These are phyloP conservation scores for Eospalax fontanierii DNA, from an alignment of 2,797 vertebrate species.

Conservation along the genomic window DNA sequence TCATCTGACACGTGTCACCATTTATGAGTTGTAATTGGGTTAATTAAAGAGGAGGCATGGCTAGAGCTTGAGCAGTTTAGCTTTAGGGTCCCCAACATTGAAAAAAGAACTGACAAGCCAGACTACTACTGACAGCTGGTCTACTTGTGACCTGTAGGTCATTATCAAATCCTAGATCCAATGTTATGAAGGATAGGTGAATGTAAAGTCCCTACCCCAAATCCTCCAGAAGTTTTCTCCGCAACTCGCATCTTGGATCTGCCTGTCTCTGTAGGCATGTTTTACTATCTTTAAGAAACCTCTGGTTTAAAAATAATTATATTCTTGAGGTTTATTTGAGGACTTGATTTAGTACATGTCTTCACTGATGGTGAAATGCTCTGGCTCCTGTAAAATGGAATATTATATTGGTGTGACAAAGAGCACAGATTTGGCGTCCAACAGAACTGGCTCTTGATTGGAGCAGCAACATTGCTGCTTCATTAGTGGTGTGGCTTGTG, in stretches of 20 bases:
- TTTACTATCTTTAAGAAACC: slow-evolving; percentile 13
- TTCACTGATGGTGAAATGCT: background rate
- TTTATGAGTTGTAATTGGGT: slow-evolving; percentile 73
- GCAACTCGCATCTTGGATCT: background rate
- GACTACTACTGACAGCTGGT: slow-evolving; percentile 10
- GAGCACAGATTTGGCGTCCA: background rate
- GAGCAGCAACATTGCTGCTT: background rate
- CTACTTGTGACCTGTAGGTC: slow-evolving; percentile 57
- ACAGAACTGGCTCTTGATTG: background rate
- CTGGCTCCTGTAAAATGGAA: background rate
- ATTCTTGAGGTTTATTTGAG: background rate
- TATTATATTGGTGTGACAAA: background rate
- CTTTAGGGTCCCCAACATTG: background rate
- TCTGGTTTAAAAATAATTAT: background rate
- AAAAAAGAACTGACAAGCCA: slow-evolving; percentile 39
- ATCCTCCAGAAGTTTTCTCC: background rate
- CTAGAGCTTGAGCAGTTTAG: slow-evolving; percentile 28
- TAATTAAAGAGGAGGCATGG: slow-evolving; percentile 66
- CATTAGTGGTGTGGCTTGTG: background rate
- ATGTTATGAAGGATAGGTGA: slow-evolving; percentile 31
- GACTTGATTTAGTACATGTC: slow-evolving; percentile 10
- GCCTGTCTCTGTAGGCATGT: background rate
- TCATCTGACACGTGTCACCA: slow-evolving; percentile 70
- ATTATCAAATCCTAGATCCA: slow-evolving; percentile 13
- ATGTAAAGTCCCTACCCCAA: background rate